Evolutionary conservation across 2,113 vertebrate genomes (phyloP), one percentile per base, ranked within the genome.

Genomic region (Copsychus sechellarum): DNA sequence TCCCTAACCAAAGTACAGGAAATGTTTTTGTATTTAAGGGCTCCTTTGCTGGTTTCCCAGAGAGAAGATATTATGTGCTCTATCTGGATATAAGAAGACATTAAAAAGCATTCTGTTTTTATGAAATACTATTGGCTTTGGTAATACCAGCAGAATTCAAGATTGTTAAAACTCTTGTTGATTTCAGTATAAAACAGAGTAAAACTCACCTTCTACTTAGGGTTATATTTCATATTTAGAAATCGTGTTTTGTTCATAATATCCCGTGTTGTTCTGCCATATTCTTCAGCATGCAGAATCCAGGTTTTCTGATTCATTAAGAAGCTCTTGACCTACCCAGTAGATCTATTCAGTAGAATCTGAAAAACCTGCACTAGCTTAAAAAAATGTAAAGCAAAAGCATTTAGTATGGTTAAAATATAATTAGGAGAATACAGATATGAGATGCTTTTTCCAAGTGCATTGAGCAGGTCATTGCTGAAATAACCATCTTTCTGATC

Each of bases 291-390:
- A 17, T 29, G 45, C 14, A 38, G n/a, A 65, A 50, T 60, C 40
- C 69, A 16, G 5, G 7, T 56, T 90, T 79, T 88, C 33, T 76
- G 28, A 15, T 33, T 48, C 26, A 33, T 33, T 51, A 45, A 20
- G 36, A 66, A 76, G 2, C 3, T 64, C 40, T 74, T 0, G 0
- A 4, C 64, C 50, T 76, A 28, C 18, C 21, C 11, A 40, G 40
- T 40, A 12, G 38, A 40, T 40, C 38, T 40, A 40, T 40, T 40
- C 13, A 60, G 10, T 21, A 20, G 22, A 85, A 80, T 53, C 38
- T 67, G 45, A 79, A 81, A 84, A 85, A 60, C 34, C 54, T 65
- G 22, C 1, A 1, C 14, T 53, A 43, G 4, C 15, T 42, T 86
- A 7, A 53, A 70, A 83, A 76, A 79, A 15, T 4, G 10, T 56